phyloP scores from a whole-genome alignment of 2,888 invertebrate species.

The Amiota mariae region DNA sequence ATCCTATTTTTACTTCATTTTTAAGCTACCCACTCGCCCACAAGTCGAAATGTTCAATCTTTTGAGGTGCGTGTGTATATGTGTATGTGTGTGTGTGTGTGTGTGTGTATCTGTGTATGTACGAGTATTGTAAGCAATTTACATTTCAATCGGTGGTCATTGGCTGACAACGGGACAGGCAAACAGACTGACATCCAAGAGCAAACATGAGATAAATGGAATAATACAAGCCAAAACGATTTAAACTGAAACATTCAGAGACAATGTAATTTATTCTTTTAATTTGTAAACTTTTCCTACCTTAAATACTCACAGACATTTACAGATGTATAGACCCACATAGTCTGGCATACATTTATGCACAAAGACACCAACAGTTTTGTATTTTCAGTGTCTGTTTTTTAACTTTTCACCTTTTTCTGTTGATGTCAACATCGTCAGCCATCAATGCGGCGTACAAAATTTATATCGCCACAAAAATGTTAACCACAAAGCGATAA shows the following conservation, averaged over 20 bases:
- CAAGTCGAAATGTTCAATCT: not conserved
- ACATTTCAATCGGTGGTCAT: constrained; percentile 15
- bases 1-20: not conserved
- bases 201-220: not conserved
- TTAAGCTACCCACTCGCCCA: not conserved
- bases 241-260: constrained; percentile 15
- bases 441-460: constrained; percentile 49
- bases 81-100: no score
- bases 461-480: constrained; percentile 67
- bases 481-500: constrained; percentile 67
- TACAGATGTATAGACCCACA: no score
- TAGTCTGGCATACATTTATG: no score
- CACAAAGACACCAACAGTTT: no score
- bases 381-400: constrained; percentile 2
- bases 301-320: not conserved
- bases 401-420: constrained; percentile 23
- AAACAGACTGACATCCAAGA: not conserved
- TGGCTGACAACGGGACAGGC: not conserved
- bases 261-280: constrained; percentile 7
- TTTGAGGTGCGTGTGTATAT: not conserved
- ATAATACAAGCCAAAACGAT: not conserved
- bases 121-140: not conserved
- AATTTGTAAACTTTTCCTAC: not conserved
- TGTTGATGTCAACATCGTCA: not conserved
- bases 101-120: not conserved